Conservation (phyloP, 2,113 vertebrate species). For the Ophthalmolycus amberensis region DNA sequence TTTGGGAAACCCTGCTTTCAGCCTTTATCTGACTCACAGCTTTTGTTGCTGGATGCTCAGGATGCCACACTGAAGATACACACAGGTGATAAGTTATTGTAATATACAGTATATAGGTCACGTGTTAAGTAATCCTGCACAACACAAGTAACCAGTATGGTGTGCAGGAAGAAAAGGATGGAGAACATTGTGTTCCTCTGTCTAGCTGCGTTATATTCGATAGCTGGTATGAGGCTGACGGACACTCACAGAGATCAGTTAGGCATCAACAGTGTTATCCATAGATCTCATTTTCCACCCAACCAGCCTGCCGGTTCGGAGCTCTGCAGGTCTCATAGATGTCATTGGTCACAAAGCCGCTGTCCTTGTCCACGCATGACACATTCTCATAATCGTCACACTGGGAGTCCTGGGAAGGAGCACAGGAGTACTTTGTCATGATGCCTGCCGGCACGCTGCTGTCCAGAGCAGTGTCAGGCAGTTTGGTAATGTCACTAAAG, state of each 20-base stretch:
- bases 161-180: neutral
- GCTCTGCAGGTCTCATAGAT: constrained; percentile 90
- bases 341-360: constrained; percentile 94
- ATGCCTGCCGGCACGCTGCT: constrained; percentile 67
- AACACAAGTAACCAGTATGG: constrained; percentile 11
- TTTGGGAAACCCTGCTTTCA: neutral
- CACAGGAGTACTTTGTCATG: constrained; percentile 79
- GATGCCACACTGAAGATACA: constrained; percentile 4
- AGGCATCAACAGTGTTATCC: constrained; percentile 77
- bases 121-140: constrained; percentile 29
- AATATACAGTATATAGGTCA: neutral
- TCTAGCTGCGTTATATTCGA: constrained; percentile 8
- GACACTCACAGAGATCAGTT: constrained; percentile 16
- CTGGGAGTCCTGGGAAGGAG: constrained; percentile 61
- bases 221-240: neutral
- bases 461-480: constrained; percentile 81
- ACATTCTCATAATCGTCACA: constrained; percentile 84
- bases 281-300: constrained; percentile 99
- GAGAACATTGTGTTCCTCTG: constrained; percentile 14
- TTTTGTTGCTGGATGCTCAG: constrained; percentile 8
- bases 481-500: constrained; percentile 82
- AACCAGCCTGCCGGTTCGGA: constrained; percentile 80
- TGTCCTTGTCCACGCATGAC: constrained; percentile 76
- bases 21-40: neutral
- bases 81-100: neutral